Evolutionary conservation across 2,888 invertebrate species (phyloP).

Genomic region (Leptopterna dolabrata): DNA sequence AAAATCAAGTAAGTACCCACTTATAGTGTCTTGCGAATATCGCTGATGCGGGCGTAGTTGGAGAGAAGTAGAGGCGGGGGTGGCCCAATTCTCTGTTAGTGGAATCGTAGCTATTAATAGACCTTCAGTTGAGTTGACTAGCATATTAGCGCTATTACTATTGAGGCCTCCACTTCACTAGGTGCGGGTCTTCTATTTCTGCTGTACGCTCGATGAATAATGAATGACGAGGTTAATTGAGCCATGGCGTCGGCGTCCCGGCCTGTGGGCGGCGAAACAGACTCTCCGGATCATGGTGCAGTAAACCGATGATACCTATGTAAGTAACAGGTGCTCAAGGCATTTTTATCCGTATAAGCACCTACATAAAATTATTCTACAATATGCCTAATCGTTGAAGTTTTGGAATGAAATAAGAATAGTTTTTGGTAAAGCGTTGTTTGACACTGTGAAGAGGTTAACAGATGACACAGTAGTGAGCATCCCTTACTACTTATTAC

Average conservation of each 20-base stretch:
- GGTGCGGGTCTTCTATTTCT: background rate
- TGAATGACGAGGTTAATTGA: constrained; percentile 27
- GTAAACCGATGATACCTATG: no score
- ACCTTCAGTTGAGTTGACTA: background rate
- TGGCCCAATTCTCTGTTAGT: background rate
- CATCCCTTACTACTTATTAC: no score
- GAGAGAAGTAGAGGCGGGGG: background rate
- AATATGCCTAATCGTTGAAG: no score
- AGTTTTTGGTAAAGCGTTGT: no score
- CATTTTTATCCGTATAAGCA: no score
- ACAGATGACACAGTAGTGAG: no score
- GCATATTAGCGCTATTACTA: background rate
- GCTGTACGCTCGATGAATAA: constrained; percentile 11
- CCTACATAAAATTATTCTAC: no score
- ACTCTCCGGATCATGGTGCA: no score
- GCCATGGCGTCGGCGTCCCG: background rate
- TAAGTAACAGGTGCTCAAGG: no score
- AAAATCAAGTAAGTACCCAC: no score
- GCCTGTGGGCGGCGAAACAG: background rate
- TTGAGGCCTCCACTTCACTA: background rate
- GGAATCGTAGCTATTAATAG: background rate
- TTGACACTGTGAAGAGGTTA: no score
- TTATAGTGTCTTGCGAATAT: background rate
- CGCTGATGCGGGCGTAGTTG: background rate
- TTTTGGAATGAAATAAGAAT: no score